These are phyloP conservation scores for Promerops cafer DNA, from an alignment of 2,113 vertebrate species.

Conservation along the genomic window DNA sequence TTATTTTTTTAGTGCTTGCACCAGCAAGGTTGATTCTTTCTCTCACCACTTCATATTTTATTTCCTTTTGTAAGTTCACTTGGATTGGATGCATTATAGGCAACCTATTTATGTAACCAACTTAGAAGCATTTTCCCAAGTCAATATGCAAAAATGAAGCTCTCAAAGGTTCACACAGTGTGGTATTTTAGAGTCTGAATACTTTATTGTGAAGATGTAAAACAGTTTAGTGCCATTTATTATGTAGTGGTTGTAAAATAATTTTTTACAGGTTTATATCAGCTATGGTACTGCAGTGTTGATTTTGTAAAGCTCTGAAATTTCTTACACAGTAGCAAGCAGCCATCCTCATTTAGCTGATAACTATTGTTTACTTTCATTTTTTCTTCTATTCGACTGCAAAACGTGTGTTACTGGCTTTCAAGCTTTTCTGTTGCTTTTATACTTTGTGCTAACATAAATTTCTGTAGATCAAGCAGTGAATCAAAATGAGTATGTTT, in stretches of 20 bases:
- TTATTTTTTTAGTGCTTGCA: background rate
- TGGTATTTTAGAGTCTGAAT: background rate
- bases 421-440: background rate
- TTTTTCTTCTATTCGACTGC: background rate
- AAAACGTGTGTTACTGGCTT: background rate
- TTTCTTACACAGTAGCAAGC: background rate
- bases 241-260: background rate
- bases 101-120: background rate
- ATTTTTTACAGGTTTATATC: background rate
- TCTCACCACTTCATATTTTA: conserved; percentile 7
- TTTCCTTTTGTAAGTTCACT: background rate
- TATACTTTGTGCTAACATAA: background rate
- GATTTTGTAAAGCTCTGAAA: background rate
- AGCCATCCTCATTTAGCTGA: background rate
- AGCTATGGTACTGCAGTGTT: background rate
- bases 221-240: background rate
- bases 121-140: background rate
- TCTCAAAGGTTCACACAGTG: background rate
- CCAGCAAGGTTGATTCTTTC: background rate
- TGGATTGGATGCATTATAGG: background rate
- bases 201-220: background rate
- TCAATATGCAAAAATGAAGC: background rate
- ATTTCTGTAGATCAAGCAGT: background rate
- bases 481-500: background rate
- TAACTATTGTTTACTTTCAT: background rate